These are phyloP conservation scores for Apamea monoglypha DNA, from an alignment of 2,888 invertebrate genomes.

Conservation along the genomic window DNA sequence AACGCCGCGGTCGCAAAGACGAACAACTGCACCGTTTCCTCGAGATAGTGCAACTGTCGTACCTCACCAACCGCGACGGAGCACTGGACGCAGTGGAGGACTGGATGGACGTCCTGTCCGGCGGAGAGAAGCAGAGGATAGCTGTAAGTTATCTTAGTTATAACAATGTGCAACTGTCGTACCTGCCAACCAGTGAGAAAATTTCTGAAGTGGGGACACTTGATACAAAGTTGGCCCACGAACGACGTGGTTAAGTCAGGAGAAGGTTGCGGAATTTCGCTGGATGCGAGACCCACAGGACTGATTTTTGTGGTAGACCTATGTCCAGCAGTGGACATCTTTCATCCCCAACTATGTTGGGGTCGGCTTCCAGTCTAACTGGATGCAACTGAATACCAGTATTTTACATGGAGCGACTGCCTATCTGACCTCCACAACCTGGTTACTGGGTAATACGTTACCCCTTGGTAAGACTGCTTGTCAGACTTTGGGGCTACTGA, in stretches of 20 bases:
- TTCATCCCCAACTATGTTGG: background rate
- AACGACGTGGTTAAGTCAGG: background rate
- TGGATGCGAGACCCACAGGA: background rate
- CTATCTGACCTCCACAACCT: too few relatives aligned
- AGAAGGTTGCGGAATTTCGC: background rate
- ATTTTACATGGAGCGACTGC: too few relatives aligned
- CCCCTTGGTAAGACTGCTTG: too few relatives aligned
- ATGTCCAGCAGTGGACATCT: background rate
- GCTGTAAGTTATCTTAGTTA: conserved; percentile 91
- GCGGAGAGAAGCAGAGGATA: conserved; percentile 99
- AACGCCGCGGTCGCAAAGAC: conserved; percentile 94
- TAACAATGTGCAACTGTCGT: background rate
- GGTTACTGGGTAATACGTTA: too few relatives aligned
- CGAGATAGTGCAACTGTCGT: conserved; percentile 95
- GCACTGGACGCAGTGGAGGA: conserved; percentile 98
- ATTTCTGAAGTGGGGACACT: background rate
- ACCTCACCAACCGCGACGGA: conserved; percentile 95
- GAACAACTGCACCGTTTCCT: conserved; percentile 94
- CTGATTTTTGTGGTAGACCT: background rate
- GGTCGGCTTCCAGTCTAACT: too few relatives aligned
- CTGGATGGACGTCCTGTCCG: conserved; percentile 99
- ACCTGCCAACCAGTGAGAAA: background rate
- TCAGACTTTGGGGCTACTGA: too few relatives aligned
- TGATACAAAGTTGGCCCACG: background rate
- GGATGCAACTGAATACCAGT: too few relatives aligned